These are phyloP conservation scores for Parazoanthus swiftii DNA, from an alignment of 92 coral and sea anemone species.

Conservation along the genomic window DNA sequence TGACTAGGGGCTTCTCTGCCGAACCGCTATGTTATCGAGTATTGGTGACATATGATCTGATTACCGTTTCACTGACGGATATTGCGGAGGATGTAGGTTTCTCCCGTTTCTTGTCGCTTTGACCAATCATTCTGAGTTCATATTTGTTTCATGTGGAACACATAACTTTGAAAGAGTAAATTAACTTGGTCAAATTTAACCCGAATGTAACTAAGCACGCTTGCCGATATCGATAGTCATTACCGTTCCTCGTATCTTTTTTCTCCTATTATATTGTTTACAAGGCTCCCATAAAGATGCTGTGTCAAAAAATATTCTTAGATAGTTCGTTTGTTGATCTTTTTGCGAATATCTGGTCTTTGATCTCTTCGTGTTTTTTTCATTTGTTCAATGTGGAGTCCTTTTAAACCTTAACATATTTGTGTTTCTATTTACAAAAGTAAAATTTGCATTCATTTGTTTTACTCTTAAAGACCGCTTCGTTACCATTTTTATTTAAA, in stretches of 20 bases:
- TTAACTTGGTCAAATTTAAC: neutral
- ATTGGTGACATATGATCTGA: neutral
- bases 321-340: neutral
- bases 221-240: neutral
- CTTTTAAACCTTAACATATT: neutral
- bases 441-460: conserved; percentile 23
- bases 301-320: neutral
- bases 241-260: neutral
- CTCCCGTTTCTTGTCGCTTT: neutral
- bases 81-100: neutral
- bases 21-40: neutral
- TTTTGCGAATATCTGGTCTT: neutral
- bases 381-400: neutral
- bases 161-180: neutral
- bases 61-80: neutral
- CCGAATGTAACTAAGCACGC: neutral
- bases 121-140: neutral
- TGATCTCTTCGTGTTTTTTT: neutral
- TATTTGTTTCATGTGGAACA: neutral
- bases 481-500: conserved; percentile 20
- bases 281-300: neutral
- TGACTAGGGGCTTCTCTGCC: neutral
- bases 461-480: conserved; percentile 10
- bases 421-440: conserved; percentile 35
- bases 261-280: neutral